Percentiles rank a stretch among this genome's conserved stretches.
These are phyloP conservation scores for Loris lydekkerianus DNA, from an alignment of 2,797 vertebrate genomes.

Conservation along the genomic window DNA sequence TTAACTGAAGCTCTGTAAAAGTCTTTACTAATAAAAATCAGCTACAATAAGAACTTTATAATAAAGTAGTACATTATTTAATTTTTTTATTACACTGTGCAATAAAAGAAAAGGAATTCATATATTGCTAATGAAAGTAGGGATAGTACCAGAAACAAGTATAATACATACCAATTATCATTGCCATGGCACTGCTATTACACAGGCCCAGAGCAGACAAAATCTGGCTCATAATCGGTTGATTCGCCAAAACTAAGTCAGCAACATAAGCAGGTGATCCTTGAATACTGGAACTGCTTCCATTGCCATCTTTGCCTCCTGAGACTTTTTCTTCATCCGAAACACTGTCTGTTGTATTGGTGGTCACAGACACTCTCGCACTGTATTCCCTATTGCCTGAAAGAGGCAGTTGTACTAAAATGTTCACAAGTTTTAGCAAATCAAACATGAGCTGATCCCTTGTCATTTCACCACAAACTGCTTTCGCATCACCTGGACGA, in stretches of 20 bases:
- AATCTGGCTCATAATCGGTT: constrained; percentile 99
- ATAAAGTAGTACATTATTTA: background rate
- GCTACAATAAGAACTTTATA: background rate
- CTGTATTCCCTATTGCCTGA: constrained; percentile 97
- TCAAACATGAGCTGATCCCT: constrained; percentile 99
- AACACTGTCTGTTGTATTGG: constrained; percentile 94
- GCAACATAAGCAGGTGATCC: constrained; percentile 95
- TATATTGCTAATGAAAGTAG: background rate
- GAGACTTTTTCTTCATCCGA: constrained; percentile 99
- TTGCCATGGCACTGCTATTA: constrained; percentile 99
- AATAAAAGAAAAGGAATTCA: background rate
- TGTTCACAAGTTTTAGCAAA: constrained; percentile 97
- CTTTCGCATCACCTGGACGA: constrained; percentile 97
- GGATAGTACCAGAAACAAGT: constrained; percentile 14
- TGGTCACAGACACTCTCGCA: constrained; percentile 92
- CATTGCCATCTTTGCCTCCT: constrained; percentile 95
- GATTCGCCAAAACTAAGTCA: constrained; percentile 98
- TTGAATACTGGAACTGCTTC: constrained; percentile 90
- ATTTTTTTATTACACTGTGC: background rate
- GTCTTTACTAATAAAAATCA: constrained; percentile 29
- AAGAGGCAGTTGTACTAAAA: constrained; percentile 96
- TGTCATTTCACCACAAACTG: constrained; percentile 97
- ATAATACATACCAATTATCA: constrained; percentile 97
- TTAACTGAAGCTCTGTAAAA: background rate
- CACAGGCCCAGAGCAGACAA: constrained; percentile 98